Evolutionary conservation across 2,113 vertebrate genomes (phyloP), one percentile per base, ranked within the genome.

Genomic region (Nothoprocta perdicaria): DNA sequence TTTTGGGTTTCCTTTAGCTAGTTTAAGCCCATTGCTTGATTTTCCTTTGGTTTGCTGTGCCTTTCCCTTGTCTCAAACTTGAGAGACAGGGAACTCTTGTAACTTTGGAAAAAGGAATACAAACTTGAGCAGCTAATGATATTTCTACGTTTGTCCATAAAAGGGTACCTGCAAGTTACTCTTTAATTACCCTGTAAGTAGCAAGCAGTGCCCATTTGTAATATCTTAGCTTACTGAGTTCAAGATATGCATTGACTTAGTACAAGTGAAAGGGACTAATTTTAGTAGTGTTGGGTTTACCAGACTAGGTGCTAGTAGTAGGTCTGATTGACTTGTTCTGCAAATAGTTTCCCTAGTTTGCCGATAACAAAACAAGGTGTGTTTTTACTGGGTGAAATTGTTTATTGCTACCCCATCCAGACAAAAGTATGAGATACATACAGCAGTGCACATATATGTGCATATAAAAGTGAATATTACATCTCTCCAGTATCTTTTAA

Each of bases 161-260:
- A 81, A 96, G 94, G 89, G 84, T 94, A 95, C 2, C 69, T 94
- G 69, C 74, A 95, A 85, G 74, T 66, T 73, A 89, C 92, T 97
- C 93, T 97, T 97, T 97, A 97, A 96, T 71, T 95, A 92, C 93
- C 93, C 81, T 93, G 38, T 94, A 96, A 96, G 96, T 96, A 95
- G 86, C 83, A 94, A 88, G 82, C 91, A 94, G 96, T 97, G 97
- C 96, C 88, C 89, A 96, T 96, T 96, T 92, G 74, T 91, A 97
- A 96, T 93, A 96, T 86, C 88, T 96, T 41, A 78, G 83, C 78
- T 95, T 97, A 96, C 89, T 91, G 92, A 90, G 77, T 93, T 95
- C 92, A 97, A 91, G 76, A 88, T 93, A 57, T 82, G 14, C 86
- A 95, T 92, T 96, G 95, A 38, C 6, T 33, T 46, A 63, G 10